These are phyloP conservation scores for Acanthaster planci DNA, from an alignment of 35 echinoderm and acorn worm genomes.

Conservation along the genomic window DNA sequence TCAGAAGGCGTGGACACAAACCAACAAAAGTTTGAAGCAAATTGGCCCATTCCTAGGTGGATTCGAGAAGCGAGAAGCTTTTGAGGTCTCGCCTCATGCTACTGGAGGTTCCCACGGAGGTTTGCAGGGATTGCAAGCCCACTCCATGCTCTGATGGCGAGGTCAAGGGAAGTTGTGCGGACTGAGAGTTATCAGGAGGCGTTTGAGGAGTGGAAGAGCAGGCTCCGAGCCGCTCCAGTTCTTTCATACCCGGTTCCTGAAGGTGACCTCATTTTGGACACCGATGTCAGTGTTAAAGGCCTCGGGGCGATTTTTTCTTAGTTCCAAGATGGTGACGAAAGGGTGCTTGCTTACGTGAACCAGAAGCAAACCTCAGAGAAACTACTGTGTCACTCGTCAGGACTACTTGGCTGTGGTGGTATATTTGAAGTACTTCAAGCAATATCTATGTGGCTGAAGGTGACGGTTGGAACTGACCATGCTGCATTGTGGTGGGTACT, in stretches of 20 bases:
- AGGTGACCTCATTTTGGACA: conserved; percentile 45
- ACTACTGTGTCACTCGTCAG: conserved; percentile 45
- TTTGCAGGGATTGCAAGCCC: conserved; percentile 52
- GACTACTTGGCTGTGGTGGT: conserved; percentile 55
- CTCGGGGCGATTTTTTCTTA: conserved; percentile 64
- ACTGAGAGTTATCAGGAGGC: conserved; percentile 31
- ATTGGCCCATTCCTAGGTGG: background rate
- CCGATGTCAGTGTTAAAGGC: conserved; percentile 37
- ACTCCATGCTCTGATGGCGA: conserved; percentile 37
- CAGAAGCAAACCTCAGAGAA: conserved; percentile 27
- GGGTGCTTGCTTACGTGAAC: conserved; percentile 54
- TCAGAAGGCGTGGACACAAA: conserved; percentile 31
- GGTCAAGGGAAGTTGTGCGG: conserved; percentile 29
- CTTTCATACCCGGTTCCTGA: conserved; percentile 34
- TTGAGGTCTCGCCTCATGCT: conserved; percentile 53
- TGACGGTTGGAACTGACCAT: conserved; percentile 63
- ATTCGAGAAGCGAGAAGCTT: conserved; percentile 52
- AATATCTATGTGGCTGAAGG: conserved; percentile 45
- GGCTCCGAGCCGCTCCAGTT: conserved; percentile 43
- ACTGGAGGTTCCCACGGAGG: conserved; percentile 34
- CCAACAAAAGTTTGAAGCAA: conserved; percentile 48
- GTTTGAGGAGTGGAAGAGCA: conserved; percentile 34
- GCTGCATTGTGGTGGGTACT: conserved; percentile 40
- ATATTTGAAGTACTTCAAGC: conserved; percentile 53
- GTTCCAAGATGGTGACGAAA: conserved; percentile 55